Percentiles rank a stretch among this genome's conserved stretches.
Evolutionary conservation across 2,797 vertebrate genomes (phyloP).

Genomic region (Sarcophilus harrisii): DNA sequence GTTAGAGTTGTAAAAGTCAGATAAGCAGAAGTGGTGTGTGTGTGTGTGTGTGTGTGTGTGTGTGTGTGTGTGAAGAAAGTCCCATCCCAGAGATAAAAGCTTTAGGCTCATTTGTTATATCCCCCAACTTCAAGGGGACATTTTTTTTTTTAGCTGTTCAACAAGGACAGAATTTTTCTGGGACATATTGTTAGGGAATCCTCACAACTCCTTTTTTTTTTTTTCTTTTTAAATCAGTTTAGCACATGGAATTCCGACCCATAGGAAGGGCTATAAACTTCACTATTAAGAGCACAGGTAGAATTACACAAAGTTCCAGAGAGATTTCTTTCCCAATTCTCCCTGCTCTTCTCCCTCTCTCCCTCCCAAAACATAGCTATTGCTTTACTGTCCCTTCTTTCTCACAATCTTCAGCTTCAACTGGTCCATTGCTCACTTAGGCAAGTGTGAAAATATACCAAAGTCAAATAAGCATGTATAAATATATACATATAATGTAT

Average conservation of each 20-base stretch:
- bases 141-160: too few species aligned
- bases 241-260: background rate
- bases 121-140: accelerated
- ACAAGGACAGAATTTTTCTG: background rate
- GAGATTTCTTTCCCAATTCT: background rate
- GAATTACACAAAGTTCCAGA: background rate
- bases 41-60: background rate
- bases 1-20: accelerated
- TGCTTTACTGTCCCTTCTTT: background rate
- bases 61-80: background rate
- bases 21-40: background rate
- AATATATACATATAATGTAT: background rate
- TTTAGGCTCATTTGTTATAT: background rate
- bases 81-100: accelerated
- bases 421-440: background rate
- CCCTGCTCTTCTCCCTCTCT: accelerated
- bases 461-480: background rate
- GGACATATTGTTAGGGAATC: background rate
- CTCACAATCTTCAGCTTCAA: background rate
- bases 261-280: background rate
- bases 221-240: background rate
- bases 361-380: accelerated
- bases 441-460: background rate
- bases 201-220: accelerated
- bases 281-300: background rate